A percentile compares a stretch with the other conserved stretches of the same genome.
Evolutionary conservation across 1,140 invertebrate species (phyloP).

Genomic region (Brachionus plicatilis): DNA sequence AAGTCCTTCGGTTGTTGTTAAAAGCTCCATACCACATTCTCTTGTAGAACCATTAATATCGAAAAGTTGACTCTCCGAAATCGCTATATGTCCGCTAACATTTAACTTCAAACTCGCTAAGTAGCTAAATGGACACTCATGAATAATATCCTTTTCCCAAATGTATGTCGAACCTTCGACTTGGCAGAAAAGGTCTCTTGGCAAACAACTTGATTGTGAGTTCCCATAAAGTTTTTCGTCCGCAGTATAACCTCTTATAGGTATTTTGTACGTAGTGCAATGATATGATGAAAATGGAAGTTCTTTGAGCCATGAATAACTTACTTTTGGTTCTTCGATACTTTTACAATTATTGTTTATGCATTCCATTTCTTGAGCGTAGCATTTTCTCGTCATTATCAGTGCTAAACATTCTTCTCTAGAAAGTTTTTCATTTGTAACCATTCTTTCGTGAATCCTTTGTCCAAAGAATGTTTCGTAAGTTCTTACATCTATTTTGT

Average conservation of each 20-base stretch:
- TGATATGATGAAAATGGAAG: slow-evolving; percentile 2
- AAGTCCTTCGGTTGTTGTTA: neutral
- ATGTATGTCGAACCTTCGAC: neutral
- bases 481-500: neutral
- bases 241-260: neutral
- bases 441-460: neutral
- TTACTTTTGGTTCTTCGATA: neutral
- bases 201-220: neutral
- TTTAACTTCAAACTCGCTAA: neutral
- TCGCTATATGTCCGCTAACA: neutral
- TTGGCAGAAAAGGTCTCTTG: neutral
- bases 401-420: neutral
- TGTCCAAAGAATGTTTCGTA: neutral
- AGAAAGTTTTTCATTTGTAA: neutral
- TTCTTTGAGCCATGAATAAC: neutral
- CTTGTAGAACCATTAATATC: neutral
- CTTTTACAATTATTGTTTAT: neutral
- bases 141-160: neutral
- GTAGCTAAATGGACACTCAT: neutral
- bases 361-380: neutral
- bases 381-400: neutral
- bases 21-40: neutral
- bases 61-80: neutral
- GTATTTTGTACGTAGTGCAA: neutral
- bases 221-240: neutral